Percentiles rank a stretch among this genome's conserved stretches.
Evolutionary conservation across 1,140 invertebrate genomes (phyloP).

Genomic region (Cydia pomonella): DNA sequence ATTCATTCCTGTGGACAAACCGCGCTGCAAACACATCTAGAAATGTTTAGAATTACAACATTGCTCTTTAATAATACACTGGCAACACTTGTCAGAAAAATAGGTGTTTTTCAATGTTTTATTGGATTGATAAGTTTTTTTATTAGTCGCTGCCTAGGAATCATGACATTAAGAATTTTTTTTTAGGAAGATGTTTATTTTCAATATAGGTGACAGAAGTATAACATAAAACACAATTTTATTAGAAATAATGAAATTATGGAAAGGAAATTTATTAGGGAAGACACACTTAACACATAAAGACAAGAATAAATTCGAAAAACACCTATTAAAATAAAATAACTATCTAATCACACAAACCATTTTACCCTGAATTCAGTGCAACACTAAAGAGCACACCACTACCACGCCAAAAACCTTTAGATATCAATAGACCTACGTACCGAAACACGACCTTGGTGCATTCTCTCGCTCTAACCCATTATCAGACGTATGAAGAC

Average conservation of each 20-base stretch:
- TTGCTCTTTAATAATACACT: slow-evolving; percentile 32
- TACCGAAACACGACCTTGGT: not conserved
- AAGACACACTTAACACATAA: too few species aligned
- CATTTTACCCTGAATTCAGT: not conserved
- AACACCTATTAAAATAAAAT: slow-evolving; percentile 15
- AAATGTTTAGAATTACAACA: slow-evolving; percentile 29
- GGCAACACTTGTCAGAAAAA: slow-evolving; percentile 2
- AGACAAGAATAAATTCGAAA: not conserved
- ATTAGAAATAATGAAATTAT: too few species aligned
- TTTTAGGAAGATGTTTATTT: too few species aligned
- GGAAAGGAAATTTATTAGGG: too few species aligned
- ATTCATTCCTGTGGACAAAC: slow-evolving; percentile 72
- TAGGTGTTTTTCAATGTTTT: not conserved
- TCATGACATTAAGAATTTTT: too few species aligned
- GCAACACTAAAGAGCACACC: slow-evolving; percentile 23
- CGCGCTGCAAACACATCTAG: slow-evolving; percentile 53
- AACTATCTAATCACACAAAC: slow-evolving; percentile 10
- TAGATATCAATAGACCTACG: not conserved
- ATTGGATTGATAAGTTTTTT: too few species aligned
- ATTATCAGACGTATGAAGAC: too few species aligned
- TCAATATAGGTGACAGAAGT: too few species aligned
- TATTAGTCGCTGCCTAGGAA: too few species aligned
- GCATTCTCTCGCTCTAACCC: not conserved
- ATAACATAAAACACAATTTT: not conserved
- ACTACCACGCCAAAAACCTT: slow-evolving; percentile 9